Evolutionary conservation across 2,888 invertebrate species (phyloP).

Genomic region (Tipula vernalis): DNA sequence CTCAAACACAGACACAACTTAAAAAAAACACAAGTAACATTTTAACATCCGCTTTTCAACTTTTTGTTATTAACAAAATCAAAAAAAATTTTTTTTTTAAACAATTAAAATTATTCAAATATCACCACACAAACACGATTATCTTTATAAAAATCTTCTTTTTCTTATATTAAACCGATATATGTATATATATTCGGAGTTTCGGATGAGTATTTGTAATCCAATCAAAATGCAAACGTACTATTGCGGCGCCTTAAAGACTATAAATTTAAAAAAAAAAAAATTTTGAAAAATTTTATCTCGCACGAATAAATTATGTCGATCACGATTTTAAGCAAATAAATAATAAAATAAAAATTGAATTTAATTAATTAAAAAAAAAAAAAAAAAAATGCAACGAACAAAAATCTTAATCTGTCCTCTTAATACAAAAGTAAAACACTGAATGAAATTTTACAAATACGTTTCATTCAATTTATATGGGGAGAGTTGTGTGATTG

Average conservation of each 20-base stretch:
- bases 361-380: not conserved
- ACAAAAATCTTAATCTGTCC: not conserved
- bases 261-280: not conserved
- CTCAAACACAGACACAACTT: not conserved
- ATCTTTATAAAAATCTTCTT: not conserved
- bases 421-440: not conserved
- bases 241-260: not conserved
- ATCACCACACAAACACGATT: not conserved
- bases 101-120: not conserved
- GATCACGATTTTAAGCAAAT: not conserved
- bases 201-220: not conserved
- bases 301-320: not conserved
- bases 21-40: not conserved
- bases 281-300: not conserved
- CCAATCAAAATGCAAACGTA: not conserved
- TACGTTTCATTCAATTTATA: slow-evolving; percentile 11
- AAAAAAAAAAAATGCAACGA: not conserved
- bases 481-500: not conserved
- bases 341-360: not conserved
- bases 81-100: not conserved
- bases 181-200: not conserved
- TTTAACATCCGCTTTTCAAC: slow-evolving; percentile 4
- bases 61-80: not conserved
- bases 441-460: slow-evolving; percentile 12
- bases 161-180: not conserved